Conservation (phyloP, 2,797 vertebrate genomes). For the Cyprinodon diabolis region DNA sequence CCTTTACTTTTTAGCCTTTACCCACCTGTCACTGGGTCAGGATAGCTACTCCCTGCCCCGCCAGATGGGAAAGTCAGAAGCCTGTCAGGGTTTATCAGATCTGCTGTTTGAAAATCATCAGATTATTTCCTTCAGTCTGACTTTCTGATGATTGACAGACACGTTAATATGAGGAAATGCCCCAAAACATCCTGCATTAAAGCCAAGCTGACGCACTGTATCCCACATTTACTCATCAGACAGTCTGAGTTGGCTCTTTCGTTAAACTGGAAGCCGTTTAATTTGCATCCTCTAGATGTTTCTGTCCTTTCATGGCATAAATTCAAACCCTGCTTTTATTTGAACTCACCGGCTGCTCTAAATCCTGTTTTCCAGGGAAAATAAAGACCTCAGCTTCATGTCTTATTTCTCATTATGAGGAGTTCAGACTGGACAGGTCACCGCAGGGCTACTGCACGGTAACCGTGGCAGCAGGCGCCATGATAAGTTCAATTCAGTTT, state of each 20-base stretch:
- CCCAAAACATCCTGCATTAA: background rate
- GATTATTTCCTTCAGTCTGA: conserved; percentile 12
- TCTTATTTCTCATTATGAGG: too few relatives aligned
- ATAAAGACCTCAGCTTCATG: too few relatives aligned
- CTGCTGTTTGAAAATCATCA: background rate
- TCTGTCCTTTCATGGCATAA: background rate
- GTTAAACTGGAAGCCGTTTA: background rate
- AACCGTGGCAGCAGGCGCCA: too few relatives aligned
- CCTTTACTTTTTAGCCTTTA: background rate
- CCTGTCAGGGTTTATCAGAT: background rate
- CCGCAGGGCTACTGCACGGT: too few relatives aligned
- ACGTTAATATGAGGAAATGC: background rate
- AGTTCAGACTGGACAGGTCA: too few relatives aligned
- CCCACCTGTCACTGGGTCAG: too few relatives aligned
- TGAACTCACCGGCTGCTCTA: background rate
- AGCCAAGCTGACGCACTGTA: background rate
- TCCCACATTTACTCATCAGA: conserved; percentile 6
- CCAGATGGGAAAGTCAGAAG: background rate
- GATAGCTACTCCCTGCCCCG: background rate
- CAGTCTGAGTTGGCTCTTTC: background rate
- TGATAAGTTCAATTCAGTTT: too few relatives aligned
- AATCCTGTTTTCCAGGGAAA: conserved; percentile 11
- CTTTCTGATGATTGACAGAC: conserved; percentile 2
- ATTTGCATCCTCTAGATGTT: conserved; percentile 5
- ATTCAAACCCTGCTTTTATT: conserved; percentile 6